Evolutionary conservation across 2,888 invertebrate species (phyloP), one percentile per base, ranked within the genome.

Genomic region (Tachystola acroxantha): DNA sequence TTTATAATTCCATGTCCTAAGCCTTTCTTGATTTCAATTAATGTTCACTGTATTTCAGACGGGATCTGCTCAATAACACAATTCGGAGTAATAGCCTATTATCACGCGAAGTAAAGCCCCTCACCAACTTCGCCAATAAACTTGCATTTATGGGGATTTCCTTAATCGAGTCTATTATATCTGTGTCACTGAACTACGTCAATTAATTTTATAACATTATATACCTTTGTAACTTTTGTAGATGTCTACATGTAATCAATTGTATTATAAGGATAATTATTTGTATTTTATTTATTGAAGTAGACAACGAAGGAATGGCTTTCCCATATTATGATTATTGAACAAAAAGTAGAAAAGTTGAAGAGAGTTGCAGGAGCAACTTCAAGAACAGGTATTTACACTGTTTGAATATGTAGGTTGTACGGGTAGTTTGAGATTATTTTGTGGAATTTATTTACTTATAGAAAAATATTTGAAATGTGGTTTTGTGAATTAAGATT

Each of bases 311-410:
- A 24, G 10, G 29, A 40, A 29, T 9, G 65, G 73, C 59, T 67
- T 67, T 67, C 69, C 85, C 85, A 85, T 64, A 66, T 75, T 85
- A 81, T 82, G 79, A 78, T 81, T 76, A 76, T 78, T 77, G 73
- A 75, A 84, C 80, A 86, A 86, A 86, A 86, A 85, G 81, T 79
- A 80, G 75, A 84, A 84, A 84, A 84, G 79, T 79, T 78, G 75
- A 82, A 74, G 82, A 82, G 82, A 86, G 80, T 75, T 84, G 84
- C 81, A 80, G 77, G 81, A 77, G 79, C 82, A 81, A 84, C 80
- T 84, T 79, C 62, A 81, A 79, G 76, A 86, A 86, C 85, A 82
- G 84, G 85, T 86, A 84, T 84, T 84, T 84, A 84, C 73, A 79
- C 74, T 78, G 79, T 82, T 82, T 78, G 72, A 81, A 77, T 81